Conservation (phyloP, 1,140 invertebrate species). For the Papilio glaucus region DNA sequence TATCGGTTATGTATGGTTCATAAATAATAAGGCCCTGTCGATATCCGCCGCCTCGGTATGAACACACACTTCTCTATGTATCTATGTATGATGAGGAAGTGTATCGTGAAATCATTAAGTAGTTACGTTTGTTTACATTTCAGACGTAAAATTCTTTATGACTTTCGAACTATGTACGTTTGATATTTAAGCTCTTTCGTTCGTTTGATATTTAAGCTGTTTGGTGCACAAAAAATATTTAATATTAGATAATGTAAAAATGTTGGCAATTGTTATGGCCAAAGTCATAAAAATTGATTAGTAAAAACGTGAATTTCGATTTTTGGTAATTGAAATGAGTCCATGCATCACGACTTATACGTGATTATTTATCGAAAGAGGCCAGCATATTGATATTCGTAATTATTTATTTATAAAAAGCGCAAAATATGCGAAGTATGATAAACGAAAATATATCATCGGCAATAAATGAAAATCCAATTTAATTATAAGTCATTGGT, state of each 20-base stretch:
- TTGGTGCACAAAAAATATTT: too few species aligned
- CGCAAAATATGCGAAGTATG: background rate
- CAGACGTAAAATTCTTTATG: background rate
- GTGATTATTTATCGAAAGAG: too few species aligned
- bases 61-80: constrained; percentile 39
- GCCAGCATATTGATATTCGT: too few species aligned
- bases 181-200: background rate
- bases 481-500: background rate
- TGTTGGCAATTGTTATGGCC: too few species aligned
- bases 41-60: constrained; percentile 52
- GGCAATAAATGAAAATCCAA: background rate
- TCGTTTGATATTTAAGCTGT: too few species aligned
- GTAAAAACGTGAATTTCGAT: too few species aligned
- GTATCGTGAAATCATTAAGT: constrained; percentile 9
- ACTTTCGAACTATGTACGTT: background rate
- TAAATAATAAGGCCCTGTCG: constrained; percentile 58
- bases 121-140: background rate
- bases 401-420: too few species aligned
- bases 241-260: too few species aligned
- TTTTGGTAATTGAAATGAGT: too few species aligned
- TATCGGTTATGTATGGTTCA: constrained; percentile 49
- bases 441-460: background rate
- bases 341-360: too few species aligned
- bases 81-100: constrained; percentile 6
- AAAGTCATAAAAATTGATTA: too few species aligned